phyloP scores from a whole-genome alignment of 2,888 invertebrate species.

The Scotopteryx bipunctaria region DNA sequence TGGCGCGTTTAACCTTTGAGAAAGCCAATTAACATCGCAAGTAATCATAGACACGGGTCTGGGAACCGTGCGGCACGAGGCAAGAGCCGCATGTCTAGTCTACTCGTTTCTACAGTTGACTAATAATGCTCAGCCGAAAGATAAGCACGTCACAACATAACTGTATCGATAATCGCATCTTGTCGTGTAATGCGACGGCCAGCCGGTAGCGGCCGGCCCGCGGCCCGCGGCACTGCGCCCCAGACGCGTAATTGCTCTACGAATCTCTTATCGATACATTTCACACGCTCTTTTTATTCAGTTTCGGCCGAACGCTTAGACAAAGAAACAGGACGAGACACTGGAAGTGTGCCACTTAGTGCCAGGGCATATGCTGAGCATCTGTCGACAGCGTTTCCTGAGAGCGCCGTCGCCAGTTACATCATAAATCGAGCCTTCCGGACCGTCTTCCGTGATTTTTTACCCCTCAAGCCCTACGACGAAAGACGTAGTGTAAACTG shows the following conservation, averaged over 20 bases:
- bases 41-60: conserved; percentile 46
- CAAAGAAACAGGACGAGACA: conserved; percentile 64
- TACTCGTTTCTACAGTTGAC: too few species aligned
- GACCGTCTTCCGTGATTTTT: conserved; percentile 77
- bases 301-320: conserved; percentile 40
- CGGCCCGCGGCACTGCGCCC: conserved; percentile 46
- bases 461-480: conserved; percentile 71
- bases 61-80: conserved; percentile 43
- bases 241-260: conserved; percentile 63
- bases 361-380: conserved; percentile 69
- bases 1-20: conserved; percentile 53
- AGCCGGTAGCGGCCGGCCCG: conserved; percentile 65
- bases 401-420: conserved; percentile 63
- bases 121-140: conserved; percentile 57
- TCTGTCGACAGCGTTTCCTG: conserved; percentile 80
- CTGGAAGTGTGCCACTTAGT: conserved; percentile 66
- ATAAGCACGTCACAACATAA: conserved; percentile 75
- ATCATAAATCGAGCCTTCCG: conserved; percentile 81
- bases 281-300: conserved; percentile 65
- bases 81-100: conserved; percentile 57
- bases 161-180: conserved; percentile 76
- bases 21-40: conserved; percentile 62
- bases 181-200: conserved; percentile 52
- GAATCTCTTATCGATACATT: conserved; percentile 68
- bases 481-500: conserved; percentile 80